Evolutionary conservation across 2,888 invertebrate species (phyloP).

Genomic region (Microctonus hyperodae): DNA sequence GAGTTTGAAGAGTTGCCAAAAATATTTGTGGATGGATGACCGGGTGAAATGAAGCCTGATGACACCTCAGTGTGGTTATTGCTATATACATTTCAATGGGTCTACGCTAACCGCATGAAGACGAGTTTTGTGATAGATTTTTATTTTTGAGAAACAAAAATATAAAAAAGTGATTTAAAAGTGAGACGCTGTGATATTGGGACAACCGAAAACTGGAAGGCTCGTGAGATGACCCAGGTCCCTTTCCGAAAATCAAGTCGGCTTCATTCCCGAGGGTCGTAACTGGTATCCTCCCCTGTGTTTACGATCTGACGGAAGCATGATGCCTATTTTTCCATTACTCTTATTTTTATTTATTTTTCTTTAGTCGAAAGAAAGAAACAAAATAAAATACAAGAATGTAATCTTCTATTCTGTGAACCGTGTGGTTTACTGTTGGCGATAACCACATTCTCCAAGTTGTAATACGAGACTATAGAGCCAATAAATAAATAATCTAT

Average conservation of each 20-base stretch:
- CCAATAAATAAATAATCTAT: constrained; percentile 42
- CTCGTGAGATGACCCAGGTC: constrained; percentile 27
- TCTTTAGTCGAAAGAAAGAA: background rate
- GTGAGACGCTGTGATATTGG: background rate
- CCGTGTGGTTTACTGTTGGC: constrained; percentile 27
- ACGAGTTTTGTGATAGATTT: background rate
- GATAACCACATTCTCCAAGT: background rate
- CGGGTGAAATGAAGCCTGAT: background rate
- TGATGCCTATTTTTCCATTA: constrained; percentile 17
- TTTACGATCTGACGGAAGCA: constrained; percentile 53
- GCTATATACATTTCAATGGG: background rate
- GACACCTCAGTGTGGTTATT: background rate
- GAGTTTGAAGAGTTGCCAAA: background rate
- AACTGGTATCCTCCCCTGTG: constrained; percentile 50
- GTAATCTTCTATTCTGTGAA: background rate
- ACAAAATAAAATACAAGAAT: background rate
- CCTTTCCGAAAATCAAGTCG: constrained; percentile 36
- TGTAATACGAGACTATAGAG: constrained; percentile 38
- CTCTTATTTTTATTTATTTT: constrained; percentile 5
- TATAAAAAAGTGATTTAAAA: background rate
- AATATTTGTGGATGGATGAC: constrained; percentile 2
- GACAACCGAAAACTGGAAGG: constrained; percentile 26
- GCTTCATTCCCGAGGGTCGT: constrained; percentile 36
- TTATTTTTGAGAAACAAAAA: background rate
- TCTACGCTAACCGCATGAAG: background rate